Evolutionary conservation across 53 echinoderm and acorn worm genomes (phyloP), one percentile per base, ranked within the genome.

Genomic region (Henricia sp.): DNA sequence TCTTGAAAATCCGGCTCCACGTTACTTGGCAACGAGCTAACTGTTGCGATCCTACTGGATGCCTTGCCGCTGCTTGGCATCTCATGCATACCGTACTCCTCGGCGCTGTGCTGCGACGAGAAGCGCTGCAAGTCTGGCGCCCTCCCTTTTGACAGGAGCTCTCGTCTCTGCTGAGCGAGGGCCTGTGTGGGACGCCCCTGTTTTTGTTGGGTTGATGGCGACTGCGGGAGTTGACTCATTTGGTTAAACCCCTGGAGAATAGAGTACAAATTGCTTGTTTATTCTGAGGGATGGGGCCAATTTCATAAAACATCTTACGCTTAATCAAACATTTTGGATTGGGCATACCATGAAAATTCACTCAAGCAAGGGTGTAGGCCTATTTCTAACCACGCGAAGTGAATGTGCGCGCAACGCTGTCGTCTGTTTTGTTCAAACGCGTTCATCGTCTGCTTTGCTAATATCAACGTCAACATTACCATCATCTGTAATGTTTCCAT

Each of bases 161-260:
- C 88, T 16, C 88, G 73, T 23, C 91, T 91, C 73, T 91, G 84
- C 64, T 84, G 70, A 38, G 77, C 87, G 46, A 44, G 42, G 0
- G 5, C 67, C n/a, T 67, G 67, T 37, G 67, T 35, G 42, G 71
- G 24, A 44, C 63, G 62, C 27, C 39, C 19, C 4, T 39, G 80
- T 23, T 48, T 28, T 41, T 39, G 62, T 23, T 80, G 80, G 11
- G 43, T 13, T 3, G 50, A 12, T 11, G 51, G 57, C 57, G 53
- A 78, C 70, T 89, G 84, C 28, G 71, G 77, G 6, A 28, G 52
- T 4, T 80, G 89, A 2, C 16, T 66, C 84, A 43, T 19, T 58
- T 82, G 83, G 37, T 25, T 53, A 28, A 68, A 68, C 16, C 55
- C 69, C 34, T 26, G 0, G 24, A 2, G 56, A 56, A 10, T 53